Evolutionary conservation across 37 sponge, comb jelly and placozoan genomes (phyloP).

Genomic region (Bolinopsis microptera): DNA sequence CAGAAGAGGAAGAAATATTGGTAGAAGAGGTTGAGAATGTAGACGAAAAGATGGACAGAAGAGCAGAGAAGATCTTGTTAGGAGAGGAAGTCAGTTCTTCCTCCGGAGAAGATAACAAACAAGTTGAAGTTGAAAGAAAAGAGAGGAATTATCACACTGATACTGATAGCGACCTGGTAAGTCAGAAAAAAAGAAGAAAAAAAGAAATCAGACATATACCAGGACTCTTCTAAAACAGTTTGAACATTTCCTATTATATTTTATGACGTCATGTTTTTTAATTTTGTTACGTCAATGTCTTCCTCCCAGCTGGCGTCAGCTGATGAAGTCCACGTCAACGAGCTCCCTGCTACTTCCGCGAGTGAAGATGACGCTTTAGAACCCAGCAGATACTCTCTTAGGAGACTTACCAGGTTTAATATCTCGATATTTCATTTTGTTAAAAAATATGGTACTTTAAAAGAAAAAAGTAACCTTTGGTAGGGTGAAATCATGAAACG

Average conservation of each 20-base stretch:
- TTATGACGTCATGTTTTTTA: background rate
- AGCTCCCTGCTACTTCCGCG: background rate
- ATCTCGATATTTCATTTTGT: no score
- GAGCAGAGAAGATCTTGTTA: constrained; percentile 30
- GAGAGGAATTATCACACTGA: constrained; percentile 29
- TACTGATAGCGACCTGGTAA: constrained; percentile 52
- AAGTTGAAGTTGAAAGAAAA: background rate
- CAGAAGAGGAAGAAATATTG: constrained; percentile 28
- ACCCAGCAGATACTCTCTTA: constrained; percentile 17
- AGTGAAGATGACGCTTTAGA: constrained; percentile 33
- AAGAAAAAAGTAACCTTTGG: no score
- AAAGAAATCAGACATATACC: no score
- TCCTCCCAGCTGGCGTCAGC: constrained; percentile 45
- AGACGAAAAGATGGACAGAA: background rate
- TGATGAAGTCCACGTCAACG: constrained; percentile 29
- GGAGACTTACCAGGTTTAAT: constrained; percentile 23
- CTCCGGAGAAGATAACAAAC: background rate
- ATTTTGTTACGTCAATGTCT: background rate
- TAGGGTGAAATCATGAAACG: no score
- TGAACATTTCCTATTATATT: background rate
- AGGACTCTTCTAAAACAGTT: no score
- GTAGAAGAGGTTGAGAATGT: background rate
- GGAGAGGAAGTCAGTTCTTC: constrained; percentile 41
- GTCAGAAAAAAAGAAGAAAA: background rate
- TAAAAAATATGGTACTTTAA: no score